Evolutionary conservation across 2,888 invertebrate genomes (phyloP), one percentile per base, ranked within the genome.

Genomic region (Dasysyrphus tricinctus): DNA sequence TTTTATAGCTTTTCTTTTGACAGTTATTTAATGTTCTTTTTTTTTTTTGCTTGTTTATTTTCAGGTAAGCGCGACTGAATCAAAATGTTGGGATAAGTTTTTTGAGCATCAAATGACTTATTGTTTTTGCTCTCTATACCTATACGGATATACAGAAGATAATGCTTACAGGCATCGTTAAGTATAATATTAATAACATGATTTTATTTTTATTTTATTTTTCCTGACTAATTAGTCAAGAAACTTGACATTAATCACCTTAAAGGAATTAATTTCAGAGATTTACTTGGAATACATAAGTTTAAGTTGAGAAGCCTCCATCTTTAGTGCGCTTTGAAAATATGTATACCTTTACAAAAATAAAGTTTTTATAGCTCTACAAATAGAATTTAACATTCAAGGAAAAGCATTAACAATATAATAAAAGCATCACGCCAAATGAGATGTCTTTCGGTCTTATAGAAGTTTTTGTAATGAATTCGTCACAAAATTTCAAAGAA

Each of bases 11-110:
- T 37, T 49, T 5, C 37, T 34, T 51, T 54, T 69, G 69, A 54
- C 54, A 39, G 69, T 54, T 19, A 24, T 69, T 54, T n/a, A 39
- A 69, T 69, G 24, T 11, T 39, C 3, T 37, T 11, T 24, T 39
- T 11, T 24, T 39, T 39, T 37, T 7, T 54, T 39, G 19, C 19
- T 51, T 49, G 51, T 54, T 54, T 54, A 37, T 69, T 69, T 69
- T 54, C 69, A 69, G 69, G 69, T 69, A 69, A 69, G 54, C 65
- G 34, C 49, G 34, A 54, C 3, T 39, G 39, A 39, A 39, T 39
- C 29, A 24, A 39, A n/a, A 39, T 39, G n/a, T 54, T 49, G 39
- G 51, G n/a, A n/a, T 42, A 9, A 37, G 8, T 37, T 49, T 44
- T 47, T 49, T 49, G 14, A 61, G 19, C 44, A 19, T 12, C 14